Percentiles rank a stretch among this genome's conserved stretches.
Conservation (phyloP, 1,140 invertebrate species). For the Formica exsecta region DNA sequence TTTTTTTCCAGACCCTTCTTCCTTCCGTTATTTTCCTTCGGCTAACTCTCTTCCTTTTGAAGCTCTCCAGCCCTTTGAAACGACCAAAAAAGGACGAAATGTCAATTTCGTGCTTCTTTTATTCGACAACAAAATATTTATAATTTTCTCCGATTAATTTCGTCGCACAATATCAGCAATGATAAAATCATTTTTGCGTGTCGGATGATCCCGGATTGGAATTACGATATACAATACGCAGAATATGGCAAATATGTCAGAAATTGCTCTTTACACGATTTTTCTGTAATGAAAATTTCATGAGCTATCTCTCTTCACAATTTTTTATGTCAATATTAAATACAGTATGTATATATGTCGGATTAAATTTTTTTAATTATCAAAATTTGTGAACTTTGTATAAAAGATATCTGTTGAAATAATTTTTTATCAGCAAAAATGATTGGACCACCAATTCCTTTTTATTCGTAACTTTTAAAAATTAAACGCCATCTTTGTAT, state of each 20-base stretch:
- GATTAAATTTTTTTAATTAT: not conserved
- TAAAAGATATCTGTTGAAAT: not conserved
- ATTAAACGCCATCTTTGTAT: slow-evolving; percentile 8
- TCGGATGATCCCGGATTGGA: not conserved
- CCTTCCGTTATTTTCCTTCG: slow-evolving; percentile 61
- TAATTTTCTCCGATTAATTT: slow-evolving; percentile 81
- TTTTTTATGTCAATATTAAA: not conserved
- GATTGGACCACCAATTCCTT: not conserved
- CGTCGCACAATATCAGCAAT: slow-evolving; percentile 7
- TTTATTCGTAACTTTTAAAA: not conserved
- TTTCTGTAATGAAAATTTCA: not conserved
- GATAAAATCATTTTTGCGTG: slow-evolving; percentile 65
- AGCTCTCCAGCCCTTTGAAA: not conserved
- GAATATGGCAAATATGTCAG: not conserved
- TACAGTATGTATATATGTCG: not conserved
- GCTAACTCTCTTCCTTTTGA: not conserved
- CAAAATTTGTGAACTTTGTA: not conserved
- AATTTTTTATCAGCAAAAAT: slow-evolving; percentile 1
- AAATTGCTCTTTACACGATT: not conserved
- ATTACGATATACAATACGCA: not conserved
- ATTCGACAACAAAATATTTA: slow-evolving; percentile 74
- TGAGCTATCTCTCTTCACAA: not conserved
- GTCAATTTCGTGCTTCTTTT: slow-evolving; percentile 27
- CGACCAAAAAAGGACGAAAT: not conserved
- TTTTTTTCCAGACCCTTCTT: slow-evolving; percentile 26